A percentile compares a stretch with the other conserved stretches of the same genome.
These are phyloP conservation scores for Anomalospiza imberbis DNA, from an alignment of 2,797 vertebrate genomes.

Conservation along the genomic window DNA sequence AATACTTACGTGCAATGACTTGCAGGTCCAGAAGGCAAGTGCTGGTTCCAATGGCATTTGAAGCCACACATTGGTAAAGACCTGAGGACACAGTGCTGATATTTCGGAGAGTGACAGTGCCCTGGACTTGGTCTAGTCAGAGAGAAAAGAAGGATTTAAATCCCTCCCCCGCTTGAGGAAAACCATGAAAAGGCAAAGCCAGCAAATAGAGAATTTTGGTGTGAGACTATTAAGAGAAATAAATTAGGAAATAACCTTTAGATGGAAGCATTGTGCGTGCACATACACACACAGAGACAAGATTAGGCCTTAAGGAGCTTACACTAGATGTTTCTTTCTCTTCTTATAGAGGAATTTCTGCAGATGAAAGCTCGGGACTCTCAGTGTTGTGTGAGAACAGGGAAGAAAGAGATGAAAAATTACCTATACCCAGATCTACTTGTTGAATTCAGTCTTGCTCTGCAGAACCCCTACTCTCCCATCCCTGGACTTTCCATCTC, in stretches of 20 bases:
- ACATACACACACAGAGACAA: background rate
- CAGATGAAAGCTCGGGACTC: conserved; percentile 27
- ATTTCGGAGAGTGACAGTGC: conserved; percentile 92
- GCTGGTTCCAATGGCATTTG: conserved; percentile 93
- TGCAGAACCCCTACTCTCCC: background rate
- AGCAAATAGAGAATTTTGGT: conserved; percentile 31
- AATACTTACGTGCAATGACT: conserved; percentile 90
- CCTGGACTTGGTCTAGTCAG: conserved; percentile 92
- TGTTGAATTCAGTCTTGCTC: background rate
- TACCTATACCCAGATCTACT: background rate
- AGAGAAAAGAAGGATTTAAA: conserved; percentile 56
- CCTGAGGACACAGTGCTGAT: conserved; percentile 92
- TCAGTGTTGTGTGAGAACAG: background rate
- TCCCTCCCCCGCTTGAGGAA: conserved; percentile 3
- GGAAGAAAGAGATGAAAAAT: background rate
- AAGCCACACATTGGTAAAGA: conserved; percentile 93
- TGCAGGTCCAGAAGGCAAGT: conserved; percentile 94
- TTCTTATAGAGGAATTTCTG: conserved; percentile 2
- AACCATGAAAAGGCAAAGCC: conserved; percentile 43
- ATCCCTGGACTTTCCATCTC: background rate
- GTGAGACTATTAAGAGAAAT: conserved; percentile 40
- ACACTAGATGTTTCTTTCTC: conserved; percentile 22
- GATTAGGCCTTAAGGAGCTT: conserved; percentile 62
- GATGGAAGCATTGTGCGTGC: background rate
- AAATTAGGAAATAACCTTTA: conserved; percentile 48